Evolutionary conservation across 2,888 invertebrate species (phyloP).

Genomic region (Candidula unifasciata): DNA sequence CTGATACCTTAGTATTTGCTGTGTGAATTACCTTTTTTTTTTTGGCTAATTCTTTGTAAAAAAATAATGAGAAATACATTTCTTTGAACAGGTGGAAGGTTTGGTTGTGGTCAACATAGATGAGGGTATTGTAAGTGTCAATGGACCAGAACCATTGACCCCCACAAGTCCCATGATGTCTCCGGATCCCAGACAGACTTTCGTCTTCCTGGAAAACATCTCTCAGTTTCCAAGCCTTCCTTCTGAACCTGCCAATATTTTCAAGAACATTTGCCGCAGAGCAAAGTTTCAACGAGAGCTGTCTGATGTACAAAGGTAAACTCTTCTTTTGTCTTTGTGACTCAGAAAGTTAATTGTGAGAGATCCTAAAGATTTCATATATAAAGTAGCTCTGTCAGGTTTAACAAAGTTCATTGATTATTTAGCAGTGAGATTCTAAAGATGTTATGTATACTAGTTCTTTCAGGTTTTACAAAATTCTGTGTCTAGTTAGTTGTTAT

Average conservation of each 20-base stretch:
- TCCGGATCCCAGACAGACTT: not conserved
- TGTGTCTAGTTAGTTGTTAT: no score
- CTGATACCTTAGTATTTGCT: no score
- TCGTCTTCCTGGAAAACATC: not conserved
- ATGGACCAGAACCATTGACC: constrained; percentile 42
- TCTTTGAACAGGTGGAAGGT: constrained; percentile 63
- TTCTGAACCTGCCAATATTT: constrained; percentile 58
- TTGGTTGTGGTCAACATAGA: constrained; percentile 73
- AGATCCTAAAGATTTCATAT: no score
- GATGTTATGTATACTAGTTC: no score
- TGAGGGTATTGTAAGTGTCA: constrained; percentile 63
- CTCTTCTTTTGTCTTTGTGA: not conserved
- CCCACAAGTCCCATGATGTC: not conserved
- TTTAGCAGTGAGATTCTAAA: no score
- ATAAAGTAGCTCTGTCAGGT: no score
- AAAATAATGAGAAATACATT: not conserved
- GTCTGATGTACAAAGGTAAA: constrained; percentile 64
- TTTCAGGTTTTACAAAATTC: no score
- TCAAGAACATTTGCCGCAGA: constrained; percentile 61
- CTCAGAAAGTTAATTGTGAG: no score
- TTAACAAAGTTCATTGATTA: no score
- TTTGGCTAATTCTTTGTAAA: no score
- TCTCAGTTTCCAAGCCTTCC: constrained; percentile 63
- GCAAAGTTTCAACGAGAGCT: constrained; percentile 64
- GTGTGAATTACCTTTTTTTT: no score